A percentile compares a stretch with the other conserved stretches of the same genome.
Conservation (phyloP, 2,113 vertebrate genomes). For the Hyaena hyaena region DNA sequence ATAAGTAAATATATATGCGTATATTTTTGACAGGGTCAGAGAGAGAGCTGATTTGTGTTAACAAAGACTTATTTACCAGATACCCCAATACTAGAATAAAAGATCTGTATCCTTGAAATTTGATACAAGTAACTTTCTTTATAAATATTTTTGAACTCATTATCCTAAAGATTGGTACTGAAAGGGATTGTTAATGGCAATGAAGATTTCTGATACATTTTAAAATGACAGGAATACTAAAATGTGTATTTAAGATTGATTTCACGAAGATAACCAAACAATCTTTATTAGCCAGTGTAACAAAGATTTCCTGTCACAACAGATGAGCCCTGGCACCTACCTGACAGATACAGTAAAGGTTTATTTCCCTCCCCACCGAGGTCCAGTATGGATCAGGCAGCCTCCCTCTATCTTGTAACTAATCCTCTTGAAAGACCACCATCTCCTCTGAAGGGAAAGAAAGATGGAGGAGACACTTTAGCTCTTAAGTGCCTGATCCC, state of each 20-base stretch:
- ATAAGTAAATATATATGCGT: not conserved
- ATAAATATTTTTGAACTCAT: not conserved
- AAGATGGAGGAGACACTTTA: not conserved
- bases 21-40: not conserved
- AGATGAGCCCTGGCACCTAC: not conserved
- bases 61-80: slow-evolving; percentile 12
- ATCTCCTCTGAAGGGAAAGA: not conserved
- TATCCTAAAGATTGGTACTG: not conserved
- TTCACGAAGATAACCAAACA: not conserved
- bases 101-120: slow-evolving; percentile 40
- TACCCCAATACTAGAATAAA: not conserved
- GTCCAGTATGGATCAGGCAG: not conserved
- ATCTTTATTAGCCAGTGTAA: not conserved
- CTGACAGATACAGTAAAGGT: not conserved
- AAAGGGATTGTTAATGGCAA: not conserved
- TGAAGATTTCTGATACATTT: slow-evolving; percentile 42
- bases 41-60: not conserved
- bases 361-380: not conserved
- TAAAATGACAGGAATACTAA: not conserved
- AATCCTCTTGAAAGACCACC: not conserved
- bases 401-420: too few relatives aligned
- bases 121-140: slow-evolving; percentile 8
- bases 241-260: not conserved
- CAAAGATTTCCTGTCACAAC: not conserved
- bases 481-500: not conserved